Base-by-base conservation (phyloP, 2,888 invertebrate species). In the Chrysolina oricalcia region DNA sequence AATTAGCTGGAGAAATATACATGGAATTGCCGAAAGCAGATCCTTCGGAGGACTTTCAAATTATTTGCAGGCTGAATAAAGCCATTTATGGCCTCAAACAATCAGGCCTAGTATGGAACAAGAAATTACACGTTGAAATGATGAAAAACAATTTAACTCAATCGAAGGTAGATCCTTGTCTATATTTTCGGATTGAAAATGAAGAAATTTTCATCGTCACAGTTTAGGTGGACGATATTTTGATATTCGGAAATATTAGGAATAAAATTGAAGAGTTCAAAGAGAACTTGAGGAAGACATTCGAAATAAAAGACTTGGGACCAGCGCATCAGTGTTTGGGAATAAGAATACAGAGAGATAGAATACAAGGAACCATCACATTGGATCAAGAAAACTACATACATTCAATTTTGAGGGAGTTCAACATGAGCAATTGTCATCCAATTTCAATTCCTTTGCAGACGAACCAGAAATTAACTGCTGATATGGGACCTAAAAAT, bases 261-360 rank as follows among this genome's bases (percentile, higher is more conserved):
- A 41, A 3, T 17, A 43, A 56, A 62, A 62, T 40, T 41, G 56
- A 17, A 17, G 48, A 43, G 13, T 48, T 46, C 35, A 68, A 59
- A 68, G 43, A 40, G 10, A 72, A 59, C 41, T 46, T 66, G 53
- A 27, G n/a, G n/a, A n/a, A n/a, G n/a, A n/a, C n/a, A n/a, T n/a
- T n/a, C n/a, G n/a, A n/a, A n/a, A n/a, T n/a, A 48, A n/a, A 65
- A 27, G 27, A 72, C 35, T 63, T 72, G 19, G 67, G 74, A 41
- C n/a, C 50, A 59, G 70, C 72, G 19, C 50, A 48, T 9, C 56
- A 67, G 50, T 23, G 59, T 64, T 17, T 77, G 4, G 74, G 77
- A 63, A 62, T 77, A 72, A n/a, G n/a, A n/a, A n/a, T n/a, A n/a
- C n/a, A n/a, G n/a, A n/a, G n/a, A n/a, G n/a, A n/a, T n/a, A n/a